Percentiles rank a stretch among this genome's conserved stretches.
phyloP scores from a whole-genome alignment of 1,140 invertebrate genomes.

The Vollenhovia emeryi region DNA sequence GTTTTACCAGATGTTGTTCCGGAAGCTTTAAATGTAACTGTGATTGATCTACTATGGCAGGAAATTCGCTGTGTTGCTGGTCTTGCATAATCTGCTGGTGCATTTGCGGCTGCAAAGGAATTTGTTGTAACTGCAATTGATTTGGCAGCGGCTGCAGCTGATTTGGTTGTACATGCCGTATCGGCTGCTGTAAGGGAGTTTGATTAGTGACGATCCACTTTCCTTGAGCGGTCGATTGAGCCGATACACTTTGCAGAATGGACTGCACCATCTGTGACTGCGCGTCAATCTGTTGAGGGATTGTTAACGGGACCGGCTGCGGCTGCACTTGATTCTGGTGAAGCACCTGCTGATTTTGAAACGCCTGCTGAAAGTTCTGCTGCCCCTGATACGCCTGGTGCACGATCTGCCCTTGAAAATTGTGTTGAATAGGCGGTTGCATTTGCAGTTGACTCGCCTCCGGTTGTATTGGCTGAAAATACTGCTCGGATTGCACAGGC shows the following conservation, averaged over 20 bases:
- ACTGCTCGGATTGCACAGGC: constrained; percentile 79
- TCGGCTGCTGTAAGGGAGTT: constrained; percentile 69
- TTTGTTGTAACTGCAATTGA: constrained; percentile 72
- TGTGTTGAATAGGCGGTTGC: constrained; percentile 73
- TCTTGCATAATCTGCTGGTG: constrained; percentile 75
- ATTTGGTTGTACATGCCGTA: constrained; percentile 75
- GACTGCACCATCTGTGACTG: constrained; percentile 72
- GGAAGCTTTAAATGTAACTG: constrained; percentile 78
- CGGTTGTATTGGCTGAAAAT: constrained; percentile 81
- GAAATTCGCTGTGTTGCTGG: constrained; percentile 64
- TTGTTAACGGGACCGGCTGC: constrained; percentile 68
- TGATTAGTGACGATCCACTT: constrained; percentile 78
- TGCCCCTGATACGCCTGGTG: constrained; percentile 73
- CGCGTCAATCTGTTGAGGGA: constrained; percentile 70
- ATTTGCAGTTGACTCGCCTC: constrained; percentile 73
- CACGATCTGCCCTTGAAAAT: constrained; percentile 64
- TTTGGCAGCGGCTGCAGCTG: constrained; percentile 72
- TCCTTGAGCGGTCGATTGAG: constrained; percentile 65
- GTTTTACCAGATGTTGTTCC: constrained; percentile 71
- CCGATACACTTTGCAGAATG: constrained; percentile 70
- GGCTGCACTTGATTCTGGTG: constrained; percentile 60
- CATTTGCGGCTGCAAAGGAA: constrained; percentile 68
- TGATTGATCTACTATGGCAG: constrained; percentile 69
- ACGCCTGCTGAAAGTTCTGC: constrained; percentile 59
- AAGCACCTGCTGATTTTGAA: constrained; percentile 51